Percentiles rank a stretch among this genome's conserved stretches.
phyloP scores from a whole-genome alignment of 2,797 vertebrate species.

The Heliangelus exortis region DNA sequence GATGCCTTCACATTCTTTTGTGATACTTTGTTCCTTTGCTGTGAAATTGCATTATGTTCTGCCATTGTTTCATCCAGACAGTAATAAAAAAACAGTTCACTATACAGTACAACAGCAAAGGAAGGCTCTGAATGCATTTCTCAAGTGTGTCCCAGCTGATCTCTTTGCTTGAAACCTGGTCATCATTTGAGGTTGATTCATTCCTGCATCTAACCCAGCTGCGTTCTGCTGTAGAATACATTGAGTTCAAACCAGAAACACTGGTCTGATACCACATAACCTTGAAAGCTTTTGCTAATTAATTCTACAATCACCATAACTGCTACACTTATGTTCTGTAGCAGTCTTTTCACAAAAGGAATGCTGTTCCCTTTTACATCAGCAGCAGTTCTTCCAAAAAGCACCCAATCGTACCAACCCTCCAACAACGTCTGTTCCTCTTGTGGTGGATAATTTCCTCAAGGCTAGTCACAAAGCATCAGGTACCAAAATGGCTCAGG shows the following conservation, averaged over 20 bases:
- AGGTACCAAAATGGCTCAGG: neutral
- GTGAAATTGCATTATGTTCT: neutral
- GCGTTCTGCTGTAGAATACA: neutral
- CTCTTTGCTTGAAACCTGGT: neutral
- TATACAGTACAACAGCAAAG: neutral
- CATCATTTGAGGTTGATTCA: neutral
- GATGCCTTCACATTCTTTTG: neutral
- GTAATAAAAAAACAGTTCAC: neutral
- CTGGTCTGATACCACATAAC: neutral
- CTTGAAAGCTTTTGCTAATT: conserved; percentile 47
- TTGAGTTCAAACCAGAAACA: conserved; percentile 25
- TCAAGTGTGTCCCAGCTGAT: neutral
- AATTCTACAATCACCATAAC: conserved; percentile 39
- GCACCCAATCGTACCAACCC: neutral
- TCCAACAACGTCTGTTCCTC: neutral
- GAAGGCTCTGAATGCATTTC: neutral
- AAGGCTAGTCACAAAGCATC: neutral
- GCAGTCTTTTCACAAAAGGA: conserved; percentile 30
- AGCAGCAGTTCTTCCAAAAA: conserved; percentile 8
- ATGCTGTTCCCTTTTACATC: neutral
- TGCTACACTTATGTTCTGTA: neutral
- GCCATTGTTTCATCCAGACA: neutral
- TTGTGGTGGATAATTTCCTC: neutral
- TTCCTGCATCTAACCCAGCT: conserved; percentile 1
- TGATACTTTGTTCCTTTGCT: neutral